Evolutionary conservation across 2,113 vertebrate species (phyloP).

Genomic region (Cyprinodon brontotheroides): DNA sequence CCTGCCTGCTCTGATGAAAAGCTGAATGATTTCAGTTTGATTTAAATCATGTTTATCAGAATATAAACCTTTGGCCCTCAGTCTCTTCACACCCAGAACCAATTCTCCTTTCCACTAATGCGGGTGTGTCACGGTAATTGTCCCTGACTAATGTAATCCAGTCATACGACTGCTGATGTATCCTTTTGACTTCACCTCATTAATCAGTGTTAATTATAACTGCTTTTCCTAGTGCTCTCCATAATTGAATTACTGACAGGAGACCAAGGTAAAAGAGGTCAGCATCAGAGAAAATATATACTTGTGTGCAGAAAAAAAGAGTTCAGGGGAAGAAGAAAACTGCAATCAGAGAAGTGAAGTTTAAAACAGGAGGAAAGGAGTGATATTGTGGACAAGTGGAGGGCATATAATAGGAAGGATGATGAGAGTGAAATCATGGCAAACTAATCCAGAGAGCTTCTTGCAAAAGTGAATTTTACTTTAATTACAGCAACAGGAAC

Average conservation of each 20-base stretch:
- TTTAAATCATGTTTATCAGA: conserved; percentile 22
- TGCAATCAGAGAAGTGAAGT: conserved; percentile 29
- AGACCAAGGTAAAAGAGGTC: conserved; percentile 56
- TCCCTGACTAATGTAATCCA: conserved; percentile 43
- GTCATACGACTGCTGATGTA: conserved; percentile 51
- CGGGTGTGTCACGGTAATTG: conserved; percentile 46
- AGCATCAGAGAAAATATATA: conserved; percentile 19
- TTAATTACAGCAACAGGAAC: conserved; percentile 33
- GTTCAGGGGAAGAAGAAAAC: neutral
- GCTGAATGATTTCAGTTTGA: neutral
- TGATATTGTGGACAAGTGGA: conserved; percentile 27
- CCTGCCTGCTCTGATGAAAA: conserved; percentile 2
- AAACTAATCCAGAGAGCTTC: conserved; percentile 46
- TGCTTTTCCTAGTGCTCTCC: conserved; percentile 41
- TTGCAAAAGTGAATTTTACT: conserved; percentile 54
- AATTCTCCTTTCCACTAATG: conserved; percentile 26
- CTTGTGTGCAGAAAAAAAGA: neutral
- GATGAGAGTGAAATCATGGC: conserved; percentile 46
- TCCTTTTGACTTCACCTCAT: conserved; percentile 56
- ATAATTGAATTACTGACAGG: conserved; percentile 58
- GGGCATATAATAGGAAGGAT: conserved; percentile 24
- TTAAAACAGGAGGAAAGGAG: neutral
- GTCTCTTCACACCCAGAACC: neutral
- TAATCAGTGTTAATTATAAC: conserved; percentile 71
- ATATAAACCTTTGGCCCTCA: conserved; percentile 13